Evolutionary conservation across 2,113 vertebrate species (phyloP), one percentile per base, ranked within the genome.

Genomic region (Pagrus major): DNA sequence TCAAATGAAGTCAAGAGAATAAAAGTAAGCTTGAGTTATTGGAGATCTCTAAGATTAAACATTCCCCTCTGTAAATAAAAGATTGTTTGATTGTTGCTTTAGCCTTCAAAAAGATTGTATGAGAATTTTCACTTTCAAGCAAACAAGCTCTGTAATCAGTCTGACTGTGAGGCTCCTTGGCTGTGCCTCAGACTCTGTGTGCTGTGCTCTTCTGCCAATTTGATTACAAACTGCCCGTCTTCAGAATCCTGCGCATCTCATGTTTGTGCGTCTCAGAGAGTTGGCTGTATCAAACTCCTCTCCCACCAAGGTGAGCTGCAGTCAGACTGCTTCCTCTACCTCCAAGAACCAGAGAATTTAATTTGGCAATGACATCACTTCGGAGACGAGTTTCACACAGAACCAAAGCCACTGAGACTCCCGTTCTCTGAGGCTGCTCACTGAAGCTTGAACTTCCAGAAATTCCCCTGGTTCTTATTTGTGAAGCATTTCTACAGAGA

Each of bases 381-480:
- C 31, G 15, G 52, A 71, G 81, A 25, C 51, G 51, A 46, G 37
- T 64, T 46, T 73, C 42, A 0, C 60, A 67, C 67, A 42, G 64
- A 74, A 69, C 20, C 51, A 29, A 81, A 80, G 83, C 83, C 63
- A 66, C 44, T 0, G 46, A 84, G 76, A 83, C 80, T 68, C 25
- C 44, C n/a, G 5, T 51, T 86, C 63, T 80, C 31, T 71, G 60
- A 69, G 29, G 73, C 42, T 5, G 70, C 61, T 78, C 76, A 65
- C 51, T 85, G 63, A 69, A 76, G 83, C 72, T 42, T 75, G 63
- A 71, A 76, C 69, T 44, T 83, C 70, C 79, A 51, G 21, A 81
- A 87, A 81, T 68, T 74, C 77, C 83, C 78, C 11, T 25, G 63
- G 29, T 79, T 84, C 64, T 85, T 80, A 83, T 90, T 84, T 80